Evolutionary conservation across 2,888 invertebrate species (phyloP).

Genomic region (Crematogaster levior): DNA sequence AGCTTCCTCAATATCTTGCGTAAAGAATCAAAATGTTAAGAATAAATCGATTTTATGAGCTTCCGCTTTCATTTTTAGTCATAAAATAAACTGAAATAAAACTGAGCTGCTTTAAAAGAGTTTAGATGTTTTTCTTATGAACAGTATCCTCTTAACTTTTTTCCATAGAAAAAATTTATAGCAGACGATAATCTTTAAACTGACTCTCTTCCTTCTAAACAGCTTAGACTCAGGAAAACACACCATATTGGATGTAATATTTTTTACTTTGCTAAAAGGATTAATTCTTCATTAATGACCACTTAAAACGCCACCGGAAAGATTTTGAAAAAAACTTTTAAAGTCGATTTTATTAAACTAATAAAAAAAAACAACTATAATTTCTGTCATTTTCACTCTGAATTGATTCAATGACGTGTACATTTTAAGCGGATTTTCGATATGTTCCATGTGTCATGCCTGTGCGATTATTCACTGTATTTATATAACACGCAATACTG

Average conservation of each 20-base stretch:
- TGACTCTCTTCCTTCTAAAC: background rate
- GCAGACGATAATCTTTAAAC: conserved; percentile 25
- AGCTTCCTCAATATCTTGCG: background rate
- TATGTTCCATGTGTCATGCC: background rate
- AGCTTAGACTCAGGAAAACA: background rate
- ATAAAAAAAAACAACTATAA: conserved; percentile 7
- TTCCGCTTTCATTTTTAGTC: background rate
- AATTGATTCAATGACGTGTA: background rate
- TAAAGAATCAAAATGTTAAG: conserved; percentile 5
- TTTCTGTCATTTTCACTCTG: background rate
- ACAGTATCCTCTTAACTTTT: conserved; percentile 6
- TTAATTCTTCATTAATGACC: background rate
- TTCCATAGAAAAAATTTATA: background rate
- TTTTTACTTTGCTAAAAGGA: background rate
- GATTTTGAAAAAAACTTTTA: background rate
- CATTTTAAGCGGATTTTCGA: conserved; percentile 35
- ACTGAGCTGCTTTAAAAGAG: conserved; percentile 19
- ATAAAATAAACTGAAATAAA: conserved; percentile 12
- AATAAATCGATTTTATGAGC: conserved; percentile 20
- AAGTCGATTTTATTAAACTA: conserved; percentile 21
- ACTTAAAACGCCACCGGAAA: background rate
- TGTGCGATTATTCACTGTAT: conserved; percentile 6
- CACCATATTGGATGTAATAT: background rate
- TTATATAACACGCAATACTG: background rate
- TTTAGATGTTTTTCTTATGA: conserved; percentile 13